phyloP scores from a whole-genome alignment of 2,888 invertebrate genomes.

The Megalurothrips usitatus region DNA sequence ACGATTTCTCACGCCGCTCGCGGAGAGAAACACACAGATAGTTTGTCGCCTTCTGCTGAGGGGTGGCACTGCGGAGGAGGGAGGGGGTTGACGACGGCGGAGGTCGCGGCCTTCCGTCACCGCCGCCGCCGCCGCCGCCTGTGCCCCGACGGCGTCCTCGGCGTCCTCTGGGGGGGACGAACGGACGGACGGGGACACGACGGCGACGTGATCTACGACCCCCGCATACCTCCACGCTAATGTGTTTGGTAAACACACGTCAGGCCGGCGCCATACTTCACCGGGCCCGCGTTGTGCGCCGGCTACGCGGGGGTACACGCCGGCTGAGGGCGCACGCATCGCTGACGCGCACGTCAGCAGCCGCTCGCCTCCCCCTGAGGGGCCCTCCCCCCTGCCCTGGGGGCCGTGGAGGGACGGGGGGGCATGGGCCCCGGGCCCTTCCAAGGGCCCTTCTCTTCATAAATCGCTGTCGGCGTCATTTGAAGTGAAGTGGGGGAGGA shows the following conservation, averaged over 20 bases:
- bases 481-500: too few species aligned
- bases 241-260: conserved; percentile 25
- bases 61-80: too few species aligned
- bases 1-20: too few species aligned
- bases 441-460: too few species aligned
- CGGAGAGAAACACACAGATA: too few species aligned
- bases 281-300: background rate
- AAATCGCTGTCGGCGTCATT: too few species aligned
- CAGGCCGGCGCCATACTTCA: conserved; percentile 6
- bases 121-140: too few species aligned
- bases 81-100: too few species aligned
- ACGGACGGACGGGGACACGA: background rate
- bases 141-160: background rate
- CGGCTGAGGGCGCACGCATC: background rate
- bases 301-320: background rate
- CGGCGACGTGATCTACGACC: background rate
- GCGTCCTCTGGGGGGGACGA: background rate
- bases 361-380: background rate
- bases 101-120: too few species aligned
- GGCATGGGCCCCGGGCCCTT: too few species aligned
- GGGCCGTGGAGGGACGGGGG: too few species aligned
- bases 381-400: background rate
- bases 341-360: background rate
- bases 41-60: too few species aligned
- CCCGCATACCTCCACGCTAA: conserved; percentile 2